Conservation (phyloP, 2,113 vertebrate genomes). For the Eretmochelys imbricata region DNA sequence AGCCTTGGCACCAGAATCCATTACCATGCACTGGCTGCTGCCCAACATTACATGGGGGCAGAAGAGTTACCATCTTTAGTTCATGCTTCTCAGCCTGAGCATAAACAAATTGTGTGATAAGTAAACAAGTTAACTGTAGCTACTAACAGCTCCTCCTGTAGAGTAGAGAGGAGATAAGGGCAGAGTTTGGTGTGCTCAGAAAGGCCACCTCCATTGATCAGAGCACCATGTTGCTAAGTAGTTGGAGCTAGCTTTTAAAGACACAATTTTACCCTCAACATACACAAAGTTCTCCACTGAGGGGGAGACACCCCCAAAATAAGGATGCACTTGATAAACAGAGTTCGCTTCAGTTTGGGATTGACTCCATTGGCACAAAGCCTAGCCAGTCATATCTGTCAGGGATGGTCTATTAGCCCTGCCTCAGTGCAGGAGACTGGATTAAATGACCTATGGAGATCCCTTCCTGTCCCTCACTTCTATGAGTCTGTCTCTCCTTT, state of each 20-base stretch:
- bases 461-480: neutral
- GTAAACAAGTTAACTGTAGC: neutral
- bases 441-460: neutral
- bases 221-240: neutral
- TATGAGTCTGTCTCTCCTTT: neutral
- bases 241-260: neutral
- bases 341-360: neutral
- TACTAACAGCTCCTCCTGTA: neutral
- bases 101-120: neutral
- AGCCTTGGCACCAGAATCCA: neutral
- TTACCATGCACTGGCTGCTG: fast-evolving
- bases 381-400: neutral
- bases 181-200: neutral
- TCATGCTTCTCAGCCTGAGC: neutral
- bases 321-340: neutral
- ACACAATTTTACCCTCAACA: neutral
- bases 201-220: neutral
- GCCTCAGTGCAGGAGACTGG: neutral
- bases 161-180: neutral
- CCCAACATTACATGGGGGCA: neutral
- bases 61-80: neutral
- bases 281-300: neutral
- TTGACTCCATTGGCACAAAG: neutral
- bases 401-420: neutral
- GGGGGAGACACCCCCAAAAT: neutral